Conservation (phyloP, 2,888 invertebrate species). For the Taenaris catops region DNA sequence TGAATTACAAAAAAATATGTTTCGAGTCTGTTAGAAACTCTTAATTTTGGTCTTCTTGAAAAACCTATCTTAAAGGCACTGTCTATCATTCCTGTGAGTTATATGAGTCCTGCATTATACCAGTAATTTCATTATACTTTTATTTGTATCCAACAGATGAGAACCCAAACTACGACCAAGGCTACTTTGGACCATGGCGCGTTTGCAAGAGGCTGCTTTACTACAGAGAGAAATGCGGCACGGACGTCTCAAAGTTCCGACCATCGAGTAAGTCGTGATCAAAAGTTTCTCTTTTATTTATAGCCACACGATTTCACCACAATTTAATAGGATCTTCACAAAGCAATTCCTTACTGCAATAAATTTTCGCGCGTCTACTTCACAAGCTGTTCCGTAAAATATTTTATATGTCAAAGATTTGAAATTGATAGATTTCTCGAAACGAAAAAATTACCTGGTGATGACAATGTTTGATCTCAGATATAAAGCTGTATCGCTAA, state of each 20-base stretch:
- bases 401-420: too few species aligned
- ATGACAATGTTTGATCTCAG: too few species aligned
- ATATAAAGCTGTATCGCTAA: too few species aligned
- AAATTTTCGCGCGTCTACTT: constrained; percentile 13
- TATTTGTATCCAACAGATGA: constrained; percentile 72
- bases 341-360: constrained; percentile 3
- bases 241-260: constrained; percentile 87
- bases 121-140: constrained; percentile 26
- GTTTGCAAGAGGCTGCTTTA: constrained; percentile 90
- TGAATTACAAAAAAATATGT: too few species aligned
- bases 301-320: constrained; percentile 19
- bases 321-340: constrained; percentile 14
- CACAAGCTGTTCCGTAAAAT: too few species aligned
- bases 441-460: too few species aligned
- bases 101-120: too few species aligned
- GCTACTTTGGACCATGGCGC: constrained; percentile 94
- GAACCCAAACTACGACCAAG: constrained; percentile 84
- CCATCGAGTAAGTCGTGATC: constrained; percentile 79
- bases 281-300: constrained; percentile 22
- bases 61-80: too few species aligned
- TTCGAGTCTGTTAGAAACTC: too few species aligned
- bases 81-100: too few species aligned
- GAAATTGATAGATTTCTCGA: too few species aligned
- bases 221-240: constrained; percentile 91
- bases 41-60: too few species aligned